These are phyloP conservation scores for Epinotia nisella DNA, from an alignment of 2,888 invertebrate genomes.

Conservation along the genomic window DNA sequence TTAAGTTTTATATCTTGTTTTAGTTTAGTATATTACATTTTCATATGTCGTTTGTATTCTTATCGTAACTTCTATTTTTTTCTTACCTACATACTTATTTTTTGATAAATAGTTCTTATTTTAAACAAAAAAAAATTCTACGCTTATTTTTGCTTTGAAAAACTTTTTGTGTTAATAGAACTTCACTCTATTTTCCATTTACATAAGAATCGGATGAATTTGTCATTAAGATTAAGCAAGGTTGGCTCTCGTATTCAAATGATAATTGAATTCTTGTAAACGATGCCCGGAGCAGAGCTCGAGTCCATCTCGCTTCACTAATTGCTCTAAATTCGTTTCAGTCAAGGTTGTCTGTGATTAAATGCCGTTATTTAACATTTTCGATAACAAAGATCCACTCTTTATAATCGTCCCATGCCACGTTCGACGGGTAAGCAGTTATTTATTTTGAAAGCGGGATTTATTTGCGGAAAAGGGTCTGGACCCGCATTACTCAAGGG, in stretches of 20 bases:
- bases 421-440: slow-evolving; percentile 60
- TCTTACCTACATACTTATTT: too few relatives aligned
- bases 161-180: not conserved
- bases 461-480: slow-evolving; percentile 79
- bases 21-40: too few relatives aligned
- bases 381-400: slow-evolving; percentile 62
- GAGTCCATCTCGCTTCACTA: slow-evolving; percentile 47
- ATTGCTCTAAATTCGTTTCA: slow-evolving; percentile 50
- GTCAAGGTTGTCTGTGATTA: slow-evolving; percentile 48
- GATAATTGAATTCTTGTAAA: slow-evolving; percentile 40
- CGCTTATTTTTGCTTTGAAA: not conserved
- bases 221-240: slow-evolving; percentile 33
- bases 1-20: too few relatives aligned
- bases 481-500: slow-evolving; percentile 80
- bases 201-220: slow-evolving; percentile 26
- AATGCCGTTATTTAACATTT: slow-evolving; percentile 50
- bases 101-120: too few relatives aligned
- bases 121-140: not conserved
- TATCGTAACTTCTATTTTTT: too few relatives aligned
- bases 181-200: slow-evolving; percentile 12
- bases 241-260: slow-evolving; percentile 37
- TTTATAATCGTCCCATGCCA: slow-evolving; percentile 59
- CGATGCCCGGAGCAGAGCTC: slow-evolving; percentile 32
- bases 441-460: slow-evolving; percentile 78
- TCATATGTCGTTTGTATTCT: too few relatives aligned